A percentile compares a stretch with the other conserved stretches of the same genome.
These are phyloP conservation scores for Rousettus leschenaultii DNA, from an alignment of 2,113 vertebrate species.

Conservation along the genomic window DNA sequence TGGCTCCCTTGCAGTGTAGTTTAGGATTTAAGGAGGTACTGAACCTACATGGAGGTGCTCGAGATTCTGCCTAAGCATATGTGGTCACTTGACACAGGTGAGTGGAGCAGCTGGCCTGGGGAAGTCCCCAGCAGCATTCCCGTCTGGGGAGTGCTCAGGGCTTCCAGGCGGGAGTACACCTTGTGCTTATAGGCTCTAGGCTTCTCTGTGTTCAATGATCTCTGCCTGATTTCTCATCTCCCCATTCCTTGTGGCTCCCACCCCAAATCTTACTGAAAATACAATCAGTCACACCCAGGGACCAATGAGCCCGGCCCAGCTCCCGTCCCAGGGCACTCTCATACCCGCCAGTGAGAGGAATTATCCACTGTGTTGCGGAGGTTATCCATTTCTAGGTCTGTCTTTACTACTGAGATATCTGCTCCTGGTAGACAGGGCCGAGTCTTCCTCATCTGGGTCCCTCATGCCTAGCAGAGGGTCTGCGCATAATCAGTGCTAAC, in stretches of 20 bases:
- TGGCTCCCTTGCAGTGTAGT: background rate
- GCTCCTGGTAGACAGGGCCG: background rate
- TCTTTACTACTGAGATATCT: background rate
- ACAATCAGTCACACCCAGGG: rapidly evolving
- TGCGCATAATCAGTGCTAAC: rapidly evolving
- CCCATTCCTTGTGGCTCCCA: background rate
- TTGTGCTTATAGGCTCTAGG: background rate
- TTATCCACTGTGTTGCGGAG: too few species aligned
- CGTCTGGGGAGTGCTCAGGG: background rate
- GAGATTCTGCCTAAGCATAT: background rate
- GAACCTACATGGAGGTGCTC: background rate
- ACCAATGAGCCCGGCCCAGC: background rate
- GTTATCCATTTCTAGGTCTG: background rate
- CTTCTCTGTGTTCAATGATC: background rate
- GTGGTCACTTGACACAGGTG: background rate
- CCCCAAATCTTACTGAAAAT: background rate
- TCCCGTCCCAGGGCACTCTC: background rate
- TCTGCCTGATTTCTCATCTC: background rate
- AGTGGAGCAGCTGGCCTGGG: background rate
- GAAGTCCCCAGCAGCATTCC: background rate
- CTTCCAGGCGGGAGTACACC: background rate
- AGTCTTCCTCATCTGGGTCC: background rate
- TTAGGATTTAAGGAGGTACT: background rate
- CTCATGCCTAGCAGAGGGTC: rapidly evolving
- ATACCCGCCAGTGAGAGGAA: rapidly evolving